Conservation (phyloP, 2,888 invertebrate genomes). For the Cephus rjabovi region DNA sequence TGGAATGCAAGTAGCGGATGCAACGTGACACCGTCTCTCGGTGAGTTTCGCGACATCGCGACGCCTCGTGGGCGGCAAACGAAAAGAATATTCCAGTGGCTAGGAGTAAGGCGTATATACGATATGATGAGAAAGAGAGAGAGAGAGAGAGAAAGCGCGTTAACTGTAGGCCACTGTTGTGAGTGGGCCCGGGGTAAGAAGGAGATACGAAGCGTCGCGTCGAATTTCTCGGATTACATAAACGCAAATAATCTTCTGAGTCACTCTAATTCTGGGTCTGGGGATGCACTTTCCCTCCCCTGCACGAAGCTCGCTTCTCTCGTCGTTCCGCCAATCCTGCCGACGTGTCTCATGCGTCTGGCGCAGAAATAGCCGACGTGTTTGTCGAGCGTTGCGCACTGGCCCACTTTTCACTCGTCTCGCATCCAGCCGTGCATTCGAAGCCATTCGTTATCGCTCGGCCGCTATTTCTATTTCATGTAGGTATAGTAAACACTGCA, state of each 20-base stretch:
- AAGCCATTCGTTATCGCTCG: neutral
- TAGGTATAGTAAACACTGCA: neutral
- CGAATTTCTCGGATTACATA: constrained; percentile 35
- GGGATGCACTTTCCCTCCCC: constrained; percentile 31
- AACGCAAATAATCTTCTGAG: constrained; percentile 38
- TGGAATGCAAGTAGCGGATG: neutral
- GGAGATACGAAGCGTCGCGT: constrained; percentile 18
- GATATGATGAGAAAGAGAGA: neutral
- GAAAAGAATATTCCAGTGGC: neutral
- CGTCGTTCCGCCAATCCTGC: constrained; percentile 4
- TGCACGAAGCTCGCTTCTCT: constrained; percentile 5
- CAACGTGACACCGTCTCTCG: neutral
- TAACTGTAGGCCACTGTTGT: too few species aligned
- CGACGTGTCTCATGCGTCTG: constrained; percentile 25
- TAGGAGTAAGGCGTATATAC: neutral
- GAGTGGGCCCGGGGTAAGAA: neutral
- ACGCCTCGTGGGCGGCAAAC: constrained; percentile 2
- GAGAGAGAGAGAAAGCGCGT: too few species aligned
- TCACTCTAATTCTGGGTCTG: constrained; percentile 38
- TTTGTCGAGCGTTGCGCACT: constrained; percentile 9
- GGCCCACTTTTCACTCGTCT: neutral
- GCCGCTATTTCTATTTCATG: neutral
- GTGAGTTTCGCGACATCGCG: constrained; percentile 7
- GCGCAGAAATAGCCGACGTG: constrained; percentile 32
- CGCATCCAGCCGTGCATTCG: neutral